A percentile compares a stretch with the other conserved stretches of the same genome.
These are phyloP conservation scores for Hecatera dysodea DNA, from an alignment of 2,888 invertebrate species.

Conservation along the genomic window DNA sequence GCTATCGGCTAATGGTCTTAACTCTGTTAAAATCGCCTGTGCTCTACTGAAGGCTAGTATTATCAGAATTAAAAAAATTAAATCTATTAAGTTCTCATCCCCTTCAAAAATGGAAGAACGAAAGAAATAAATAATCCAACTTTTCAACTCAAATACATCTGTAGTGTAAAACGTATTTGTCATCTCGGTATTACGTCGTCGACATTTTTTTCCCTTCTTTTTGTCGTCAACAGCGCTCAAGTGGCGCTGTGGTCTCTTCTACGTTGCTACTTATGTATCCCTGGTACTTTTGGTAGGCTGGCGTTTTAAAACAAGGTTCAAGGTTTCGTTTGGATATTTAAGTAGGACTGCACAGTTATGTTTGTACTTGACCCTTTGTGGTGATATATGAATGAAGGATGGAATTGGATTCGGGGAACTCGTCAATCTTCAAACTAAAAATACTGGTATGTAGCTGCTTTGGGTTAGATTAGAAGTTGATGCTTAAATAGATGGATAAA, in stretches of 20 bases:
- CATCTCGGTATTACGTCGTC: constrained; percentile 63
- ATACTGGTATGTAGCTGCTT: neutral
- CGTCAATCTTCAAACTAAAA: neutral
- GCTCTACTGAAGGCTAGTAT: neutral
- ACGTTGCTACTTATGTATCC: constrained; percentile 64
- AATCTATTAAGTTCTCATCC: constrained; percentile 2
- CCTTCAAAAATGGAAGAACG: neutral
- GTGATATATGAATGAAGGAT: constrained; percentile 4
- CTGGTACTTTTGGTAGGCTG: constrained; percentile 52
- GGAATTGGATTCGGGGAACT: neutral
- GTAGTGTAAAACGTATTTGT: constrained; percentile 66
- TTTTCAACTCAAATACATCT: constrained; percentile 59
- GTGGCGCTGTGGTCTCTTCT: constrained; percentile 62
- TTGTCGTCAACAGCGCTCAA: constrained; percentile 68
- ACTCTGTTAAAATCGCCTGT: neutral
- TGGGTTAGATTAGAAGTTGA: neutral
- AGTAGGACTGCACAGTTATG: neutral
- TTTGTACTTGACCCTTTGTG: neutral
- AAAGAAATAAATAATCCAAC: constrained; percentile 26
- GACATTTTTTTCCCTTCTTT: constrained; percentile 63
- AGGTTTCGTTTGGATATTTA: constrained; percentile 30
- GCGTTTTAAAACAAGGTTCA: constrained; percentile 35
- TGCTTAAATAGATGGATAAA: neutral
- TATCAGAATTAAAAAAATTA: neutral
- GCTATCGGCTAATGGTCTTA: neutral